A percentile compares a stretch with the other conserved stretches of the same genome.
Evolutionary conservation across 2,113 vertebrate species (phyloP).

Genomic region (Accipiter virgatus): DNA sequence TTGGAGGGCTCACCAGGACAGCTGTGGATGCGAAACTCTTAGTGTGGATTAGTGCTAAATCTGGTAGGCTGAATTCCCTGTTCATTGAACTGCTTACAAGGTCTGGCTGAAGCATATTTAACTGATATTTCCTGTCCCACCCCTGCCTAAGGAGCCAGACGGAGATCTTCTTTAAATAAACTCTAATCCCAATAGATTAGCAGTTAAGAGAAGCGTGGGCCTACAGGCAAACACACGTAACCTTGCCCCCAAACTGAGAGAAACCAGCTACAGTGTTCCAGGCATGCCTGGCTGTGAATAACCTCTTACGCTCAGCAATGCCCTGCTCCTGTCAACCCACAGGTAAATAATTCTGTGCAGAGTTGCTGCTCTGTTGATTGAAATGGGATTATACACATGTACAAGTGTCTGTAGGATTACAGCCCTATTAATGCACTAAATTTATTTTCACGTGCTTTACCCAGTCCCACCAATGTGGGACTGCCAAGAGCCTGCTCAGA

Average conservation of each 20-base stretch:
- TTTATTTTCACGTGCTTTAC: not conserved
- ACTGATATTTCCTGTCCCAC: not conserved
- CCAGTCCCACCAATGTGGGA: not conserved
- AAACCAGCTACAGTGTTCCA: not conserved
- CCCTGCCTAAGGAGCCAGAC: not conserved
- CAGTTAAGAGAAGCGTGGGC: not conserved
- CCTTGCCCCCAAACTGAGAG: not conserved
- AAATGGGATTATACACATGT: not conserved
- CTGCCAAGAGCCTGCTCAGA: not conserved
- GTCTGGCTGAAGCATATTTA: not conserved
- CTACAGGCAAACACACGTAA: not conserved
- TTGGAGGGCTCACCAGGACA: not conserved
- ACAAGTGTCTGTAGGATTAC: not conserved
- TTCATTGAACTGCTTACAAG: not conserved
- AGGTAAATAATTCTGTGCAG: not conserved
- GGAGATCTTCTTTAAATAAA: slow-evolving; percentile 26
- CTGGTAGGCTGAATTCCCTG: not conserved
- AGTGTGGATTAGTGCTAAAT: not conserved
- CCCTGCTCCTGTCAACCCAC: not conserved
- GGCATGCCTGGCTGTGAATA: not conserved
- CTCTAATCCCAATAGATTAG: not conserved
- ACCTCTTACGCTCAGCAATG: not conserved
- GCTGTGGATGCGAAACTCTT: not conserved
- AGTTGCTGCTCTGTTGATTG: not conserved
- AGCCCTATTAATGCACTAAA: not conserved